Evolutionary conservation across 2,888 invertebrate genomes (phyloP), one percentile per base, ranked within the genome.

Genomic region (Napeogenes inachia): DNA sequence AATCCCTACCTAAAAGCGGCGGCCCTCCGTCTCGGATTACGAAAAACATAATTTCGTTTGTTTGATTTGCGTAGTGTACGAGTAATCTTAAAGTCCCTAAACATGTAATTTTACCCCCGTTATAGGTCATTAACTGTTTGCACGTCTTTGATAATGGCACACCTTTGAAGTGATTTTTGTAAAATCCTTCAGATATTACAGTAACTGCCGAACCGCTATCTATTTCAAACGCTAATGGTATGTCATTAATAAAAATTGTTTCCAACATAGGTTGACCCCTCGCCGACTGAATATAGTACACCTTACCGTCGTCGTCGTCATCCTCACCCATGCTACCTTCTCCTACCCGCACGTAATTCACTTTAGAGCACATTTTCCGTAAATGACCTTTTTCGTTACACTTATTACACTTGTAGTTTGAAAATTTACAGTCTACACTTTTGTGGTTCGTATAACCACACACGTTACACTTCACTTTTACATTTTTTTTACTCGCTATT

Each of bases 201-300:
- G 68, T 71, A 0, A 72, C 71, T 0, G 71, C 70, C 1, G 67
- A 68, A 2, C 70, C 70, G 30, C 68, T 70, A 47, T 70, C 66
- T 4, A 70, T 50, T 55, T 68, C 66, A 59, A 68, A 68, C 4
- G 60, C 33, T 32, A 65, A 59, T 30, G 30, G 2, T 5, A 56
- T 8, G 13, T 46, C 53, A 45, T 65, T 62, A 33, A 69, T 60
- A 21, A 5, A 13, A n/a, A 69, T 46, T 0, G 32, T 63, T 55
- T 68, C 67, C 45, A 62, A 56, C 65, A 69, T 65, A 30, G 69
- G 67, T 50, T 65, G 62, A 4, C 67, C 69, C 21, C 57, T 62
- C n/a, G 54, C 4, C 8, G 65, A 64, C 4, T 65, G 59, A 13
- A 69, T 69, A 54, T 61, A 45, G 57, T 42, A 54, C 4, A 53